phyloP scores from a whole-genome alignment of 2,797 vertebrate species.

The Sebastiscus albofasciatus region DNA sequence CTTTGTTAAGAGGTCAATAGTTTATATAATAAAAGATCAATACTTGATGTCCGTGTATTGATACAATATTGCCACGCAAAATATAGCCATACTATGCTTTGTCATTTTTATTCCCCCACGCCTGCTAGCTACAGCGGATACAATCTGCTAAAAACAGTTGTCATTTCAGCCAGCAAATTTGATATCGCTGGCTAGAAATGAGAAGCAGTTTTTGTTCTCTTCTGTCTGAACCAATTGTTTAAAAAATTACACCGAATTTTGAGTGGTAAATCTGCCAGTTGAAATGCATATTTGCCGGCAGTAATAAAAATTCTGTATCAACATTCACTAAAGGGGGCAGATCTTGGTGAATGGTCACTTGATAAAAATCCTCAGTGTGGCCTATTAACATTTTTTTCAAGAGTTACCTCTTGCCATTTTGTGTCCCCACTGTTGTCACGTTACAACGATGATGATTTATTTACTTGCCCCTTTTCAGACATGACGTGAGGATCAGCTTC shows the following conservation, averaged over 20 bases:
- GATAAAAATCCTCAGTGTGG: background rate
- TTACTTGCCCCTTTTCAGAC: background rate
- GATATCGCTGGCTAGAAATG: background rate
- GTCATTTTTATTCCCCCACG: too few species aligned
- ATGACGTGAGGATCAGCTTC: background rate
- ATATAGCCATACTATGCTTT: too few species aligned
- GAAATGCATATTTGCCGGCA: background rate
- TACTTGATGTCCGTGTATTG: fast-evolving
- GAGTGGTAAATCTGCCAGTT: background rate
- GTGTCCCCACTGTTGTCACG: background rate
- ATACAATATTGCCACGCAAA: too few species aligned
- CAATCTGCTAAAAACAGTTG: too few species aligned
- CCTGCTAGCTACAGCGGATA: too few species aligned
- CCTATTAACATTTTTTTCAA: background rate
- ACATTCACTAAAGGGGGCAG: background rate
- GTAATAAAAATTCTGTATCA: background rate
- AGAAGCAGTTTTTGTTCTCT: background rate
- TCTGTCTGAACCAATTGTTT: background rate
- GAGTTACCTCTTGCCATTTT: background rate
- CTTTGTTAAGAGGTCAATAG: too few species aligned
- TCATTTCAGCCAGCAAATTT: too few species aligned
- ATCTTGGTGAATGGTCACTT: background rate
- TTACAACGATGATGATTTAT: background rate
- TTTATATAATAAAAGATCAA: too few species aligned
- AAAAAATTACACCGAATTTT: background rate